Evolutionary conservation across 2,113 vertebrate species (phyloP).

Genomic region (Eleginops maclovinus): DNA sequence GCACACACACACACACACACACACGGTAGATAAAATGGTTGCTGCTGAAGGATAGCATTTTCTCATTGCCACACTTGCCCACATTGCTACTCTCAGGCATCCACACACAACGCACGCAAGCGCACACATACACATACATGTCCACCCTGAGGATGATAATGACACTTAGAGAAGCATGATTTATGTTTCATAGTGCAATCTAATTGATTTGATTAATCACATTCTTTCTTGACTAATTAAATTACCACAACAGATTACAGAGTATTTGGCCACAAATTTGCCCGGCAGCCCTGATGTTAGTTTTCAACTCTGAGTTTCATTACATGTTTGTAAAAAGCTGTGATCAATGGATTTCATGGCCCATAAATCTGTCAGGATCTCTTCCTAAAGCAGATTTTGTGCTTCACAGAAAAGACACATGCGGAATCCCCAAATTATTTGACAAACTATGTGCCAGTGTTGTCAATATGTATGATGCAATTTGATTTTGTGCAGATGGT

Average conservation of each 20-base stretch:
- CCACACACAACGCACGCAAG: conserved; percentile 9
- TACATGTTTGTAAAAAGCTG: conserved; percentile 46
- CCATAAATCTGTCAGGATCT: conserved; percentile 55
- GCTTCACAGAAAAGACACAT: conserved; percentile 18
- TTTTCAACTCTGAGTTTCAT: conserved; percentile 53
- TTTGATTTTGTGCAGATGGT: conserved; percentile 30
- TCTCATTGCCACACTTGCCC: conserved; percentile 61
- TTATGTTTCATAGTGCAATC: conserved; percentile 76
- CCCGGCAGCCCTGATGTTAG: conserved; percentile 53
- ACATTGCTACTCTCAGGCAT: conserved; percentile 27
- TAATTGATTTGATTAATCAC: conserved; percentile 82
- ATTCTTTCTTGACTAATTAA: conserved; percentile 80
- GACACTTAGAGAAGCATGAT: conserved; percentile 71
- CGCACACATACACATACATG: conserved; percentile 16
- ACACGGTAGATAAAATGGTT: conserved; percentile 57
- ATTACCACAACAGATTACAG: conserved; percentile 79
- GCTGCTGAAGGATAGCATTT: conserved; percentile 63
- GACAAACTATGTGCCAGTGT: conserved; percentile 8
- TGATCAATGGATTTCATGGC: conserved; percentile 66
- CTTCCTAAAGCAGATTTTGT: conserved; percentile 31
- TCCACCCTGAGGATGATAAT: conserved; percentile 69
- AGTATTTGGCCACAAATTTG: conserved; percentile 69
- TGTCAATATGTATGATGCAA: conserved; percentile 34
- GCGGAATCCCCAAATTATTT: conserved; percentile 17
- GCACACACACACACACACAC: conserved; percentile 3